Conservation (phyloP, 2,888 invertebrate species). For the Aproaerema taeniolella region DNA sequence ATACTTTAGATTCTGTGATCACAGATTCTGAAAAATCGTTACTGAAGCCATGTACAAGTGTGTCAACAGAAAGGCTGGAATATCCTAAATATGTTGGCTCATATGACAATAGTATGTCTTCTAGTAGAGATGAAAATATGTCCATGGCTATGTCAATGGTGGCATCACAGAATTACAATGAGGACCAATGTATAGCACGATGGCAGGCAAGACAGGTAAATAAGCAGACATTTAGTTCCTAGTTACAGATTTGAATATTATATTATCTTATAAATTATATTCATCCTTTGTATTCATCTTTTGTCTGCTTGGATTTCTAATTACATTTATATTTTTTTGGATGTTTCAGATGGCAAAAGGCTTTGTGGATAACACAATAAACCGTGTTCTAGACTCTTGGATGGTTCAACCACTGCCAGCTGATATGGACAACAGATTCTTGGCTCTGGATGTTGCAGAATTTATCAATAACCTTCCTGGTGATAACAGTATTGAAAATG, state of each 20-base stretch:
- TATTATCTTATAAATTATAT: background rate
- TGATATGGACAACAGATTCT: slow-evolving; percentile 45
- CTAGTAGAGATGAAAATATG: slow-evolving; percentile 27
- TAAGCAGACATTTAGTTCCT: background rate
- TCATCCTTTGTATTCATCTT: background rate
- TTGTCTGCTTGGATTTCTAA: background rate
- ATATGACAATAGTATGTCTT: slow-evolving; percentile 30
- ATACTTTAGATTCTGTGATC: slow-evolving; percentile 46
- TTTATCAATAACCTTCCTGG: slow-evolving; percentile 74
- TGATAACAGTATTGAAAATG: slow-evolving; percentile 80
- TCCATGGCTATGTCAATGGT: slow-evolving; percentile 26
- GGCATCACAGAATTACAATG: slow-evolving; percentile 36
- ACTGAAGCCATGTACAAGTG: slow-evolving; percentile 37
- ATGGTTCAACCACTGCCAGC: slow-evolving; percentile 64
- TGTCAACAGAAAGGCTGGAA: slow-evolving; percentile 35
- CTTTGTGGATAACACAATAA: slow-evolving; percentile 83
- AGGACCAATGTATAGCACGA: slow-evolving; percentile 60
- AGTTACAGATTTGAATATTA: too few relatives aligned
- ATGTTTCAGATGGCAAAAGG: slow-evolving; percentile 76
- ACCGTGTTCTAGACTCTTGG: slow-evolving; percentile 80
- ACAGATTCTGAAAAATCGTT: slow-evolving; percentile 39
- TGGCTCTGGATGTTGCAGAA: slow-evolving; percentile 67
- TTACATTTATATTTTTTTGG: background rate
- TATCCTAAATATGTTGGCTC: slow-evolving; percentile 54
- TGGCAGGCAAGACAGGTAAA: slow-evolving; percentile 82